Base-by-base conservation (phyloP, 2,113 vertebrate species). In the Mesembrinibis cayennensis region DNA sequence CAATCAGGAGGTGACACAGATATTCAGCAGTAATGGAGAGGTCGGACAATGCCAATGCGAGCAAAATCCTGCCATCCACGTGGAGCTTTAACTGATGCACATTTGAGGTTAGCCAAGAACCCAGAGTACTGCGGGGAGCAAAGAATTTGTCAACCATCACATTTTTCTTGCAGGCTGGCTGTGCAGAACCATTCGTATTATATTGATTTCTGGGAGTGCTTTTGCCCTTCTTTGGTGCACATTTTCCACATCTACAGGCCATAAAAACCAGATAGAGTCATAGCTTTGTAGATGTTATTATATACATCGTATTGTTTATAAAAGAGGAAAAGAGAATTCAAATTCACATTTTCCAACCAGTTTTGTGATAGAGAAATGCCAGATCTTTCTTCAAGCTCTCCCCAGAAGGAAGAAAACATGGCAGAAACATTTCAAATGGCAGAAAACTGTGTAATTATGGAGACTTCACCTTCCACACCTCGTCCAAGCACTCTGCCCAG, bases 11-110 rank as follows among this genome's bases (percentile, higher is more conserved):
- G 77, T 70, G 89, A 89, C 87, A 91, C 74, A 92, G 81, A 93
- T 91, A 94, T 80, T 86, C 74, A 93, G 74, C 78, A 94, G 87
- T 91, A 89, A 82, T 30, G 2, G 91, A 87, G 91, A 94, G 91
- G 95, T 91, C 93, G 90, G 74, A 82, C 84, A 91, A 58, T 77
- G 93, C 87, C 26, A 0, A 73, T 66, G 66, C 53, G 82, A 96
- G 78, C 89, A 91, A 95, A 96, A 94, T 73, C 62, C 84, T 89
- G 49, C 50, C 17, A 13, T 85, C 49, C 53, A 65, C 6, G 7
- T 2, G 55, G 62, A 80, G 62, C n/a, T 89, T 87, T 77, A 91
- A 66, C 78, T 79, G 52, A 91, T 91, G 89, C 49, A 30, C 13
- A 9, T 36, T 45, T 93, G 81, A 80, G 91, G 82, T 80, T 89